These are phyloP conservation scores for Clistopyga incitator DNA, from an alignment of 2,888 invertebrate species.

Conservation along the genomic window DNA sequence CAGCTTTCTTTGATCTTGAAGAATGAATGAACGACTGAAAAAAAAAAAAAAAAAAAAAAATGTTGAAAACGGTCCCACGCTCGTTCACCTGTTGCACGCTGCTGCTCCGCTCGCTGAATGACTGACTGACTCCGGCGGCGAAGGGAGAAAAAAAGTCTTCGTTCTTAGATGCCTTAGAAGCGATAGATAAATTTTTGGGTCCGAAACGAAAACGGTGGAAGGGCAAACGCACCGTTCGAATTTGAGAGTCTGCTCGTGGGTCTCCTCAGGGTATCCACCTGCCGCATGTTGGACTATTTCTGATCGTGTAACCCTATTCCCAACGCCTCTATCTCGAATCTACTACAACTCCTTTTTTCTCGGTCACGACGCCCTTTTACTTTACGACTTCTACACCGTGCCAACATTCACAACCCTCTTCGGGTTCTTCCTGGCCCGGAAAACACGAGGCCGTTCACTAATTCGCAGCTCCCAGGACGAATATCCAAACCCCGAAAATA, in stretches of 20 bases:
- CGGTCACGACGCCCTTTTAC: slow-evolving; percentile 23
- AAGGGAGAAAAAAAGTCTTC: slow-evolving; percentile 52
- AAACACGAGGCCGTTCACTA: slow-evolving; percentile 33
- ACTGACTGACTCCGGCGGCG: slow-evolving; percentile 39
- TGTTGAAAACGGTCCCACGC: slow-evolving; percentile 63
- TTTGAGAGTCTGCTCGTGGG: slow-evolving; percentile 49
- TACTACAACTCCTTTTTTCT: slow-evolving; percentile 69
- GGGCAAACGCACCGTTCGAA: slow-evolving; percentile 40
- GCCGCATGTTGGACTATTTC: slow-evolving; percentile 68
- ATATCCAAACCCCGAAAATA: slow-evolving; percentile 4
- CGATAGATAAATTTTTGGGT: slow-evolving; percentile 66
- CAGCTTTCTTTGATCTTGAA: too few species aligned
- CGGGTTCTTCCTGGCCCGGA: slow-evolving; percentile 31
- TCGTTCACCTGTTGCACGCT: slow-evolving; percentile 65
- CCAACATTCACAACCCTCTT: slow-evolving; percentile 37
- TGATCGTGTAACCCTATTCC: slow-evolving; percentile 77
- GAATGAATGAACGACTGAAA: too few species aligned
- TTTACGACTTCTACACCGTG: slow-evolving; percentile 58
- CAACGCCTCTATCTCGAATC: slow-evolving; percentile 76
- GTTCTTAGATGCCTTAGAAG: slow-evolving; percentile 60
- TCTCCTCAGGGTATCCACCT: slow-evolving; percentile 74
- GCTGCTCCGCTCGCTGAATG: slow-evolving; percentile 46
- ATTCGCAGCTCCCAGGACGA: not conserved
- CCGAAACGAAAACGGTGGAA: slow-evolving; percentile 49
- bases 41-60: slow-evolving; percentile 31